These are phyloP conservation scores for Pseudocheirus occidentalis DNA, from an alignment of 2,797 vertebrate genomes.

Conservation along the genomic window DNA sequence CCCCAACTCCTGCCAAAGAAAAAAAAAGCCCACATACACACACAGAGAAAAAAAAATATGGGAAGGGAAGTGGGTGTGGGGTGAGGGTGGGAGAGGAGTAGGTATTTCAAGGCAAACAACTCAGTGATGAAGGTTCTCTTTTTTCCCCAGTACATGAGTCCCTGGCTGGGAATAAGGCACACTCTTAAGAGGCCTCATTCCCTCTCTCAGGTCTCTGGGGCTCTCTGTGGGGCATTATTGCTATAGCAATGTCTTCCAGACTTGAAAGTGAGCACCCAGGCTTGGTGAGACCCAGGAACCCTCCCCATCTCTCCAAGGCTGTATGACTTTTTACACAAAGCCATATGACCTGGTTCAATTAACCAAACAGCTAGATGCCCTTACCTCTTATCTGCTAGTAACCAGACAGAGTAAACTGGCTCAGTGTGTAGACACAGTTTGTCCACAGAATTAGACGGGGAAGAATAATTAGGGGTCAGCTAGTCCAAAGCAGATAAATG, in stretches of 20 bases:
- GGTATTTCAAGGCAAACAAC: neutral
- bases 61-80: neutral
- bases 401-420: neutral
- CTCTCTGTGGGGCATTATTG: neutral
- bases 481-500: neutral
- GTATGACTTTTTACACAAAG: neutral
- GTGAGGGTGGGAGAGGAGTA: neutral
- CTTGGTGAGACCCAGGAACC: neutral
- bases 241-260: neutral
- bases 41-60: neutral
- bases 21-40: neutral
- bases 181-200: neutral
- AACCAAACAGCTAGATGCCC: neutral
- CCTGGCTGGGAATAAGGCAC: neutral
- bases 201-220: constrained; percentile 1
- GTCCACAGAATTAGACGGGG: neutral
- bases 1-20: neutral
- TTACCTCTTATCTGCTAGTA: neutral
- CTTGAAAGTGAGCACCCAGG: neutral
- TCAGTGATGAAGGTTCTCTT: neutral
- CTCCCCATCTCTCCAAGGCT: neutral
- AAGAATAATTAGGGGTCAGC: neutral
- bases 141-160: neutral
- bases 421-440: neutral
- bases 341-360: neutral